Evolutionary conservation across 2,113 vertebrate genomes (phyloP), one percentile per base, ranked within the genome.

Genomic region (Coryphaenoides rupestris): DNA sequence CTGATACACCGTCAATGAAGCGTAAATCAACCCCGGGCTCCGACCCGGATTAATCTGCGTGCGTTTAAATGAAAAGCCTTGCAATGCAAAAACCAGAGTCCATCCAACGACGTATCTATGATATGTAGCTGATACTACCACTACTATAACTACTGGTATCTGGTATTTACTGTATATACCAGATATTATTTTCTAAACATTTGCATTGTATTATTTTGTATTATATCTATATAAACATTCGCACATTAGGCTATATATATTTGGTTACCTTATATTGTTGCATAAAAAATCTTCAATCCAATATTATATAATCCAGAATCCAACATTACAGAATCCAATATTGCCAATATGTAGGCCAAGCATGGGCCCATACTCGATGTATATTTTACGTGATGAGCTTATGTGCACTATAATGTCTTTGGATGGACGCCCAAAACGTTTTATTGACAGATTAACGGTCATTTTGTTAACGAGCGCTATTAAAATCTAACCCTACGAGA

Each of bases 1-100:
- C 92, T 93, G 93, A 95, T 95, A 95, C 96, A 96, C 93, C 92
- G 90, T 94, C 94, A 93, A 90, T 89, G 90, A 84, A 84, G 90
- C 93, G 92, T 98, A 93, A 95, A 97, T 96, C 95, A 96, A 90
- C 86, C 89, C 84, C 87, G 90, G 90, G 81, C 90, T 87, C 22
- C 21, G 84, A 89, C 90, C 89, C 89, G 87, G 92, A 86, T 89
- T 89, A 90, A 92, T 92, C 90, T 82, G 89, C 69, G 55, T 50
- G 54, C 24, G 19, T 73, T 70, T 78, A 76, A 85, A 89, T 85
- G 84, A 84, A 84, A 84, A 67, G 64, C 73, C 33, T 40, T 87
- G 76, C 79, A 87, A 85, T 84, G 84, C 75, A 86, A 84, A 87
- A 82, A 82, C 54, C 69, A 21, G 68, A 67, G 46, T 1, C 33